These are phyloP conservation scores for Nyctibius bracteatus DNA, from an alignment of 2,113 vertebrate genomes.

Conservation along the genomic window DNA sequence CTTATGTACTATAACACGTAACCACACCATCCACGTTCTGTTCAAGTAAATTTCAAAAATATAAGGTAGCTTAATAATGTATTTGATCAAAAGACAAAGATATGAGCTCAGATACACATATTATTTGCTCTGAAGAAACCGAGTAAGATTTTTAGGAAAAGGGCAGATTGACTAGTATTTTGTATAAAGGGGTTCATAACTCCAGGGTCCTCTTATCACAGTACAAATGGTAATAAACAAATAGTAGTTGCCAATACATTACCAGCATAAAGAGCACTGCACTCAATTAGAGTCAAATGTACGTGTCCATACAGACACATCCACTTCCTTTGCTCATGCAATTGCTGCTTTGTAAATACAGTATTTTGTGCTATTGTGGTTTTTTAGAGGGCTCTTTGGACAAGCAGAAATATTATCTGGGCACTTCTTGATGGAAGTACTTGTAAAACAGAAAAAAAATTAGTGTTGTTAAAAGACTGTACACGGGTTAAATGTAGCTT, in stretches of 20 bases:
- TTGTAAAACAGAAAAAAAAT: neutral
- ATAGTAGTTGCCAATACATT: neutral
- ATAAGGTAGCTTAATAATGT: neutral
- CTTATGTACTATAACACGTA: fast-evolving
- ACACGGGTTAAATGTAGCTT: neutral
- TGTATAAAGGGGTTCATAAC: neutral
- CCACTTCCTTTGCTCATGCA: neutral
- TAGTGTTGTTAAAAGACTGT: neutral
- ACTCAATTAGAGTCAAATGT: neutral
- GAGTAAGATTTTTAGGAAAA: neutral
- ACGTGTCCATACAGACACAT: neutral
- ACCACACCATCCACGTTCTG: neutral
- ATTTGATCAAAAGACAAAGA: neutral
- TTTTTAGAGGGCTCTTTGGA: neutral
- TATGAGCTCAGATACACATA: neutral
- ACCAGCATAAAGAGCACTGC: neutral
- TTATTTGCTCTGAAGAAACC: neutral
- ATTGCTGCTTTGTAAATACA: neutral
- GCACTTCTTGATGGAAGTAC: neutral
- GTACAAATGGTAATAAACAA: neutral
- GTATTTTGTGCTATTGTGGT: neutral
- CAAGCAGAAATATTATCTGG: neutral
- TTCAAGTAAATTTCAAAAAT: neutral
- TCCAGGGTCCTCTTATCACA: neutral
- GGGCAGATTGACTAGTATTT: neutral